Evolutionary conservation across 2,113 vertebrate species (phyloP), one percentile per base, ranked within the genome.

Genomic region (Notothenia coriiceps): DNA sequence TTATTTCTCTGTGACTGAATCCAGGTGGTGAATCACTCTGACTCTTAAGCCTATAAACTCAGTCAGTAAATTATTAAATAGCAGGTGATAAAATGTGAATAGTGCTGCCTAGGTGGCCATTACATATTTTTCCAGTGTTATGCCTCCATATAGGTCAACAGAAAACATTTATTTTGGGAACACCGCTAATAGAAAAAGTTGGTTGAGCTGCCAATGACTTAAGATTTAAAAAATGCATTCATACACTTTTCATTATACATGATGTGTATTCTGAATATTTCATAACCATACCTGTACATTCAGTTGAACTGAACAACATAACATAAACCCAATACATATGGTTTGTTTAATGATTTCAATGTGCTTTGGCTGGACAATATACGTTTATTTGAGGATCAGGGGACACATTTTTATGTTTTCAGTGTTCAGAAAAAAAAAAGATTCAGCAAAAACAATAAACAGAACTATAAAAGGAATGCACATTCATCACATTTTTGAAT

Each of bases 41-140:
- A 79, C 49, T 70, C 56, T 59, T 49, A 44, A 64, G 81, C 59
- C 77, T 70, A 83, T 88, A 89, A 90, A 84, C 51, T 79, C 64
- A 65, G 13, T 74, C 72, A 60, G 72, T 93, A 46, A 90, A 92
- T 91, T 90, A 93, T 93, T 90, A 63, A 93, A 56, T n/a, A 56
- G 46, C 12, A 59, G 49, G 79, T 84, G 88, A 74, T 93, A 87
- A 90, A 92, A 93, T 87, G 79, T 85, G 88, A 90, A 88, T 87
- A 80, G 61, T 64, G 76, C 88, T 85, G 84, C 55, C 72, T n/a
- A 50, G 59, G 67, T 83, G 83, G 73, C 69, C 73, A 74, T 87
- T 80, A 83, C 66, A 73, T 59, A 55, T 77, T 80, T 86, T 85
- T 88, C 79, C 70, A 77, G 66, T 67, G 49, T 79, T 82, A 59